phyloP scores from a whole-genome alignment of 2,113 vertebrate genomes.

The Pitta sordida region DNA sequence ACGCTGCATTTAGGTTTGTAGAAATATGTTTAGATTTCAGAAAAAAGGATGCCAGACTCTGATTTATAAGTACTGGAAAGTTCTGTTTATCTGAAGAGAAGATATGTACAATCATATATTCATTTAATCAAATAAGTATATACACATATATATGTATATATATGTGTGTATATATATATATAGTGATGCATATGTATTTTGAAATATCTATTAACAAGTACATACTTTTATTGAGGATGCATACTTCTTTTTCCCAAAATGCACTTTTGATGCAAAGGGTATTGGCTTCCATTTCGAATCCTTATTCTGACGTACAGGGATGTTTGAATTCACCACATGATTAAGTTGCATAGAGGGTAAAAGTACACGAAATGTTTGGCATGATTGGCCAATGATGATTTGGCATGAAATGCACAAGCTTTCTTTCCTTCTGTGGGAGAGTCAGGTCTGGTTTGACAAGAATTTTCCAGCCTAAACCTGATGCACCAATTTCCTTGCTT shows the following conservation, averaged over 20 bases:
- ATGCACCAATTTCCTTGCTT: not conserved
- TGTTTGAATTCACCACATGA: not conserved
- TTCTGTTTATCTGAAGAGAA: not conserved
- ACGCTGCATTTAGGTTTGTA: not conserved
- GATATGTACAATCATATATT: not conserved
- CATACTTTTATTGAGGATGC: not conserved
- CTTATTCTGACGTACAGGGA: not conserved
- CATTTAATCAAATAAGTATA: not conserved
- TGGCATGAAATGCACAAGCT: not conserved
- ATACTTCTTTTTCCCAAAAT: not conserved
- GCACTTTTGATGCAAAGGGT: not conserved
- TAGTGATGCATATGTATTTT: accelerated
- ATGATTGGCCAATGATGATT: too few relatives aligned
- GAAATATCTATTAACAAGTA: not conserved
- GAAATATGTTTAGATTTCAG: not conserved
- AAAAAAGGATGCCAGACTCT: not conserved
- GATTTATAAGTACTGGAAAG: not conserved
- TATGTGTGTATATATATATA: too few relatives aligned
- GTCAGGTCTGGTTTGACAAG: not conserved
- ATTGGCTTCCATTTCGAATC: not conserved
- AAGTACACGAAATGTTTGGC: not conserved
- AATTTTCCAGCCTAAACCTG: not conserved
- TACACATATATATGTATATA: accelerated
- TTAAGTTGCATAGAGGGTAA: not conserved
- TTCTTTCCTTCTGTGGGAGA: not conserved